Base-by-base conservation (phyloP, 2,888 invertebrate species). In the Conops quadrifasciatus region DNA sequence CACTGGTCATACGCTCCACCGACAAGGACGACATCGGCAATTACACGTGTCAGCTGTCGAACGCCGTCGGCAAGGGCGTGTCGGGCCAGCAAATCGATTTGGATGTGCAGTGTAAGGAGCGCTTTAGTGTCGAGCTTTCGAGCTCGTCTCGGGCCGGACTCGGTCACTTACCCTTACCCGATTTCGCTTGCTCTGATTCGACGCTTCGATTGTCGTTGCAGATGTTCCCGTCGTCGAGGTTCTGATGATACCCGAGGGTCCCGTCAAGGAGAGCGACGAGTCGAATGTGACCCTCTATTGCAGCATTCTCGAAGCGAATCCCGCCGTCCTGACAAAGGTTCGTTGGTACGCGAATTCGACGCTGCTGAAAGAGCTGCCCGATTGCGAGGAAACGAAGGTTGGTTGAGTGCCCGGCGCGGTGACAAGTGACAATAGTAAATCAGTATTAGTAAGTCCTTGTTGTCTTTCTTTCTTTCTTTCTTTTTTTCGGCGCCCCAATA, bases 311-410 rank as follows among this genome's bases (percentile, higher is more conserved):
- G 88, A 90, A 16, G 96, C 95, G 2, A 95, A 96, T 87, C 96
- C 96, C 0, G 86, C 89, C 0, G 87, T 88, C 70, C 87, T 92
- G 79, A 90, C 88, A 78, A 91, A 92, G 77, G 96, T 95, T 73
- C 90, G 93, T 76, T 96, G 96, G 96, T 95, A 92, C 84, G 88
- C 95, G 77, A 93, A 94, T 80, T 93, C 92, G 2, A 91, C 93
- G 74, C 85, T 94, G 53, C 88, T 96, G 77, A 94, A 95, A 82
- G 94, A 95, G 84, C 87, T 95, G 76, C 94, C 94, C 0, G 94
- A 95, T 80, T 95, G 95, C 82, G 78, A 79, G 71, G 84, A 84
- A 70, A 82, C 81, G 1, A 82, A 82, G 74, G 84, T 84, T 77
- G 77, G 81, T 67, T 47, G 15, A n/a, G 3, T n/a, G 4, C 26